Evolutionary conservation across 2,113 vertebrate genomes (phyloP), one percentile per base, ranked within the genome.

Genomic region (Sigmodon hispidus): DNA sequence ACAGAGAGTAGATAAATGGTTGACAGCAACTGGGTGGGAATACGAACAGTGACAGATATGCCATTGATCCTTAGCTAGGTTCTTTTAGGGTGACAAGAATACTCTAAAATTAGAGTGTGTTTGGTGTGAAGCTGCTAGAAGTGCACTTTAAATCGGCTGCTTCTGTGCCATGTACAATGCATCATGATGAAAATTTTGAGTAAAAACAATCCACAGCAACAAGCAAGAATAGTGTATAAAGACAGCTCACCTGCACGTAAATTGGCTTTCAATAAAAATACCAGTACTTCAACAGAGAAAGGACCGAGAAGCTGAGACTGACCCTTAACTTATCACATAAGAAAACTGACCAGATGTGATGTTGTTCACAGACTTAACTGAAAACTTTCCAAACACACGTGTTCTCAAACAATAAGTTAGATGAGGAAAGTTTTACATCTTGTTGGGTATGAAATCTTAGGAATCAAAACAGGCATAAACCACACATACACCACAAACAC

Each of bases 31-130:
- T 61, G 43, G 31, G 17, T 17, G 2, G 34, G 12, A 19, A 43
- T 3, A 40, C 4, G 19, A 5, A 15, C 3, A 50, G 5, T 3
- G 22, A 21, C 48, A 22, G 21, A 11, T 31, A 17, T 2, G n/a
- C 3, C 24, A 17, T 10, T 43, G 24, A 19, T 43, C 15, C 50
- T n/a, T 22, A 24, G 0, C 6, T 11, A 17, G 17, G 10, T 77
- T 76, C 69, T 19, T 40, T 40, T 4, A n/a, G 10, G 31, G 16
- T 6, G 12, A 55, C 34, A 65, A n/a, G 67, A 72, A 22, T 26
- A 16, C 3, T 67, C 45, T 13, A 36, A 40, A 52, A 31, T 88
- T 16, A 55, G 34, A 7, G 13, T 6, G 2, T 36, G 48, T 15
- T 61, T 24, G 9, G 55, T 36, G 19, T 19, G 83, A 50, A 77